Conservation (phyloP, 1,140 invertebrate species). For the Brachionus plicatilis region DNA sequence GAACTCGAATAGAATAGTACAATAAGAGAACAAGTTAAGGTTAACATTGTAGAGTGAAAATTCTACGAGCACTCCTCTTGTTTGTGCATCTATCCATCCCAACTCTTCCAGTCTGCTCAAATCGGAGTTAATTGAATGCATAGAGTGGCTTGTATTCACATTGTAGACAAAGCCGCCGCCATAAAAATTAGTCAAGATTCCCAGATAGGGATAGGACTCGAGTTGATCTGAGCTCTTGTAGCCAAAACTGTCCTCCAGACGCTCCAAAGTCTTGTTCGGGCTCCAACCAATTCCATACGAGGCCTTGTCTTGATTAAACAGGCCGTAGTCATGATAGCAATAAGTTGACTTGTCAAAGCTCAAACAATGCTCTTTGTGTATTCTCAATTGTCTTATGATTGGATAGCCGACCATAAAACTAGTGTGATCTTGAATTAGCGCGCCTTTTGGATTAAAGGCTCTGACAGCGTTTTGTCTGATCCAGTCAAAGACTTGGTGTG, state of each 20-base stretch:
- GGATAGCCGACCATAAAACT: conserved; percentile 61
- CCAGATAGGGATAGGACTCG: conserved; percentile 57
- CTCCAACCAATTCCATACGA: not conserved
- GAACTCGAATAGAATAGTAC: conserved; percentile 58
- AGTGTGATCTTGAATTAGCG: conserved; percentile 58
- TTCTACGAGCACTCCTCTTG: conserved; percentile 60
- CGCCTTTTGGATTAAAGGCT: conserved; percentile 43
- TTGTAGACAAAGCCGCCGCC: conserved; percentile 61
- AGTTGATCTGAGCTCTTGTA: conserved; percentile 43
- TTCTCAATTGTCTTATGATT: conserved; percentile 58
- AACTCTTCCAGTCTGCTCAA: conserved; percentile 58
- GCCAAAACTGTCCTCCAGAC: not conserved
- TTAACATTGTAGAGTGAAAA: conserved; percentile 62
- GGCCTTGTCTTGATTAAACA: conserved; percentile 16
- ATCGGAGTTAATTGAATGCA: conserved; percentile 50
- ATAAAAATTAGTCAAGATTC: conserved; percentile 55
- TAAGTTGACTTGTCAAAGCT: not conserved
- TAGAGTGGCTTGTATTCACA: conserved; percentile 49
- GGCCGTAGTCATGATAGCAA: not conserved
- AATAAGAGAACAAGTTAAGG: conserved; percentile 59
- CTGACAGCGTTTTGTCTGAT: conserved; percentile 44
- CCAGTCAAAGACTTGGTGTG: not conserved
- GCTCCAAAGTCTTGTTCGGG: not conserved
- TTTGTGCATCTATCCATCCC: conserved; percentile 60
- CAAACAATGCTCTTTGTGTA: conserved; percentile 36